Conservation (phyloP, 2,888 invertebrate genomes). For the Allygus modestus region DNA sequence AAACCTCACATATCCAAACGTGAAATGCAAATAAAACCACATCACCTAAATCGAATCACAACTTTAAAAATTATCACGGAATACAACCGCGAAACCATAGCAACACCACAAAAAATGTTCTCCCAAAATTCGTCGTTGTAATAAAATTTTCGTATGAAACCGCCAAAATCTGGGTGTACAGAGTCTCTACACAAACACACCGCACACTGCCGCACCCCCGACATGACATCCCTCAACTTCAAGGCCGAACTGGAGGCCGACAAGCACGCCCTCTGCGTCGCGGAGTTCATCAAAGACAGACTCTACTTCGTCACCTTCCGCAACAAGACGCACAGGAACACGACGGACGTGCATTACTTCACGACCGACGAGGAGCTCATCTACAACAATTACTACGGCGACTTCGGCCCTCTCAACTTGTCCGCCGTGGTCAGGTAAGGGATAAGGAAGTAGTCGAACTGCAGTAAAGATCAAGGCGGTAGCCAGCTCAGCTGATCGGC, state of each 20-base stretch:
- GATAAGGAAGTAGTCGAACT: conserved; percentile 73
- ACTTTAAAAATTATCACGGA: not conserved
- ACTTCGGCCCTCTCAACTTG: conserved; percentile 98
- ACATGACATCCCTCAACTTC: conserved; percentile 5
- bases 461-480: too few relatives aligned
- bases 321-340: conserved; percentile 85
- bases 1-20: too few relatives aligned
- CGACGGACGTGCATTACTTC: conserved; percentile 90
- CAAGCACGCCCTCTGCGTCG: conserved; percentile 62
- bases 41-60: not conserved
- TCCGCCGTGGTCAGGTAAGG: conserved; percentile 91
- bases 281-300: conserved; percentile 83
- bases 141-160: conserved; percentile 43
- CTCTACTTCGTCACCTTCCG: conserved; percentile 94
- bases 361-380: conserved; percentile 92
- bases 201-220: not conserved
- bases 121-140: not conserved
- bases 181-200: not conserved
- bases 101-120: conserved; percentile 3
- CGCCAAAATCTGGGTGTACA: not conserved
- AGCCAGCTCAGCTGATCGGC: too few relatives aligned
- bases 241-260: conserved; percentile 52
- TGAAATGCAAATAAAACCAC: not conserved
- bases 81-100: conserved; percentile 11
- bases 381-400: conserved; percentile 96